Base-by-base conservation (phyloP, 2,113 vertebrate species). In the Lanius ludovicianus region DNA sequence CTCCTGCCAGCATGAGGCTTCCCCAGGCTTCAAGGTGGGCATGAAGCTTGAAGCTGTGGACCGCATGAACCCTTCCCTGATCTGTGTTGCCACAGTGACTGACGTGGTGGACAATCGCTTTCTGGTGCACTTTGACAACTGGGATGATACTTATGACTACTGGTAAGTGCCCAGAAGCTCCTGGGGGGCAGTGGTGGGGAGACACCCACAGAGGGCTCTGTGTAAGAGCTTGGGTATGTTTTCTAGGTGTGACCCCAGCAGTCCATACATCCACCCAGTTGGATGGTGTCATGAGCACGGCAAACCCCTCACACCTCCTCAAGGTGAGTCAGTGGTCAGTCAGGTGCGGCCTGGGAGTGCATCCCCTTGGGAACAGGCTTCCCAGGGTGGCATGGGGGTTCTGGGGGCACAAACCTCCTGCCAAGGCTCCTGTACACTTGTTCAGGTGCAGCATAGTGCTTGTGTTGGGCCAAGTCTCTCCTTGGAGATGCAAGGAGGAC, bases 111-210 rank as follows among this genome's bases (percentile, higher is more conserved):
- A 99, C 65, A 93, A 98, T 85, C 98, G 99, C 68, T 99, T 99
- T 97, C 98, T 99, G 94, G 99, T 99, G 97, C 99, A 99, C 97
- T 99, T 99, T 94, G 99, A 99, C 97, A 99, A 99, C 98, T 99
- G 99, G 99, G 99, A 99, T 44, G 99, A 99, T 95, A 99, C 99
- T 13, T 99, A 99, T 0, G 99, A 99, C 97, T 99, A 99, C 98
- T 99, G 99, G 99, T 99, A 97, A 95, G 98, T 71, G 86, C 76
- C 39, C 14, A 55, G 55, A 17, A 42, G 46, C 37, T 83, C 18
- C 41, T 59, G 50, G 19, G 8, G 11, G 35, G 12, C 53, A 46
- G 11, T 55, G 55, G 19, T 68, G 60, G 33, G 47, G 10, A 68
- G 31, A 30, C 9, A n/a, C 11, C 3, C 6, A 15, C 39, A 78